Conservation (phyloP, 1,140 invertebrate genomes). For the Ctenoplectra terminalis region DNA sequence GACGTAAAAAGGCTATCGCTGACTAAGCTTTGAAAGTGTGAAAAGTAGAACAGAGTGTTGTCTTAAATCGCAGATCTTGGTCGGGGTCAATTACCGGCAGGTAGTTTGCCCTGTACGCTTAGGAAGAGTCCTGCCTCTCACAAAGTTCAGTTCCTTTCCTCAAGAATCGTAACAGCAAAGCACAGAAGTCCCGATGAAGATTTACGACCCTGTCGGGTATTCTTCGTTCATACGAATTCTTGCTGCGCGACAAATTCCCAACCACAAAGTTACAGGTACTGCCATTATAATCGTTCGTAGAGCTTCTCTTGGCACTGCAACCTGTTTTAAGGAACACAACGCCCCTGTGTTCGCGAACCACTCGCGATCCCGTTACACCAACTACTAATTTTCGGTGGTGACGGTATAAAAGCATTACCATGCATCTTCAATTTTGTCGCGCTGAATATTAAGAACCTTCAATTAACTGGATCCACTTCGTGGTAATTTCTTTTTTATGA, state of each 20-base stretch:
- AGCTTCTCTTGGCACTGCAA: conserved; percentile 28
- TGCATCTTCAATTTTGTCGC: not conserved
- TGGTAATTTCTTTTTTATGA: no score
- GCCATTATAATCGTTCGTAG: conserved; percentile 43
- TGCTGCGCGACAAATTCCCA: conserved; percentile 50
- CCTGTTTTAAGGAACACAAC: conserved; percentile 9
- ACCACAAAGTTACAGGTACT: conserved; percentile 49
- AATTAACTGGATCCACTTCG: not conserved
- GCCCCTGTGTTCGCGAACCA: not conserved
- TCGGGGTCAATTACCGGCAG: conserved; percentile 40
- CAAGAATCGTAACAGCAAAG: not conserved
- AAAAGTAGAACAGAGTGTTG: not conserved
- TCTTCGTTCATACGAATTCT: conserved; percentile 24
- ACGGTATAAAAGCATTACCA: not conserved
- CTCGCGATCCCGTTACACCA: conserved; percentile 37
- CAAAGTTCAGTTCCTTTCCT: not conserved
- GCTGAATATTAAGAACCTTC: not conserved
- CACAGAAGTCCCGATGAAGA: conserved; percentile 5
- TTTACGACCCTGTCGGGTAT: conserved; percentile 25
- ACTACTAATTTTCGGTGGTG: conserved; percentile 22
- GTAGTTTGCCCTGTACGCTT: conserved; percentile 20
- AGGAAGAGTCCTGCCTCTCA: not conserved
- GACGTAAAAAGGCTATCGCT: not conserved
- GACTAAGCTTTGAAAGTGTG: not conserved
- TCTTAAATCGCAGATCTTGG: not conserved